Conservation (phyloP, 1,140 invertebrate species). For the Monochamus saltuarius region DNA sequence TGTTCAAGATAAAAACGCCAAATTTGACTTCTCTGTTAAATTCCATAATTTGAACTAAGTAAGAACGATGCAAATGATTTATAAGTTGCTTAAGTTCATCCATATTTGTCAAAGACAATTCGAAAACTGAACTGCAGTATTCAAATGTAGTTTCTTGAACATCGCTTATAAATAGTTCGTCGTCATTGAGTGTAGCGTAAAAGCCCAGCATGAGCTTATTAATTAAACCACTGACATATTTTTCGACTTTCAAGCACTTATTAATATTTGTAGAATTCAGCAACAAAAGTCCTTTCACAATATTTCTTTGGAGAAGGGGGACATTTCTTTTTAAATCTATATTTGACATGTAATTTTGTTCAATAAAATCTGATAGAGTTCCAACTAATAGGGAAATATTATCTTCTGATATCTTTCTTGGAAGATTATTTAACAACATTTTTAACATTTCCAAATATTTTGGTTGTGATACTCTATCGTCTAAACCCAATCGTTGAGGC, state of each 20-base stretch:
- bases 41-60: slow-evolving; percentile 24
- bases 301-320: slow-evolving; percentile 25
- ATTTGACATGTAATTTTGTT: slow-evolving; percentile 16
- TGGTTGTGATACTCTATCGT: slow-evolving; percentile 5
- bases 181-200: slow-evolving; percentile 5
- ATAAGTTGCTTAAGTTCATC: slow-evolving; percentile 25
- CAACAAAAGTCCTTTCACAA: slow-evolving; percentile 25
- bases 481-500: slow-evolving; percentile 25
- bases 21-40: slow-evolving; percentile 11
- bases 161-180: slow-evolving; percentile 19
- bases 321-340: slow-evolving; percentile 33
- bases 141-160: slow-evolving; percentile 26
- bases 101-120: slow-evolving; percentile 28
- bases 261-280: background rate
- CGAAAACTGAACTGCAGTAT: slow-evolving; percentile 22
- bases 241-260: slow-evolving; percentile 2
- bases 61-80: slow-evolving; percentile 20
- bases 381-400: slow-evolving; percentile 15
- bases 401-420: slow-evolving; percentile 22
- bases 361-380: slow-evolving; percentile 17
- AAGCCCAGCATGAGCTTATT: slow-evolving; percentile 15
- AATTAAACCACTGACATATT: slow-evolving; percentile 10
- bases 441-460: slow-evolving; percentile 18
- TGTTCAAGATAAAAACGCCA: slow-evolving; percentile 28
- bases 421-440: slow-evolving; percentile 23